phyloP scores from a whole-genome alignment of 2,888 invertebrate species.

The Limnephilus auricula region DNA sequence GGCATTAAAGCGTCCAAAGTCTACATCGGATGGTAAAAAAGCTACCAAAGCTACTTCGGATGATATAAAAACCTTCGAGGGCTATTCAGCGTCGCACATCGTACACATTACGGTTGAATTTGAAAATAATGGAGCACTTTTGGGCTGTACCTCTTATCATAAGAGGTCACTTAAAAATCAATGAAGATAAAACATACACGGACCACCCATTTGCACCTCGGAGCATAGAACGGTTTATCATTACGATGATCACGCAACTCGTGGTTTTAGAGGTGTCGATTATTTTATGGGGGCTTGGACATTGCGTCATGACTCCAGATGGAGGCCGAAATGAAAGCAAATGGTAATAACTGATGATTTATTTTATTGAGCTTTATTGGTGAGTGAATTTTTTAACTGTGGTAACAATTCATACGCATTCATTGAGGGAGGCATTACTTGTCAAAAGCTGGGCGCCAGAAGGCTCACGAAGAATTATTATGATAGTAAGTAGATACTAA shows the following conservation, averaged over 20 bases:
- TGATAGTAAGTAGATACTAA: too few species aligned
- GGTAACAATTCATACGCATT: background rate
- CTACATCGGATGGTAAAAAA: conserved; percentile 27
- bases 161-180: conserved; percentile 66
- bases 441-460: too few species aligned
- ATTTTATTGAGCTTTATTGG: background rate
- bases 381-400: background rate
- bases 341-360: background rate
- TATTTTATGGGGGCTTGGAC: background rate
- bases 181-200: conserved; percentile 65
- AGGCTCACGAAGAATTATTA: too few species aligned
- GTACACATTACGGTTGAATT: conserved; percentile 53
- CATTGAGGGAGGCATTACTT: too few species aligned
- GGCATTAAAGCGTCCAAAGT: background rate
- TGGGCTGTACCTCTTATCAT: conserved; percentile 62
- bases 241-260: conserved; percentile 6
- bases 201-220: conserved; percentile 65
- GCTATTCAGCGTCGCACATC: conserved; percentile 33
- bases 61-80: conserved; percentile 45
- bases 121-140: conserved; percentile 65
- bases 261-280: conserved; percentile 2
- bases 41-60: conserved; percentile 12
- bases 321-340: background rate
- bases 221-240: conserved; percentile 46
- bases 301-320: background rate